Base-by-base conservation (phyloP, 1,140 invertebrate genomes). In the Nephila pilipes region DNA sequence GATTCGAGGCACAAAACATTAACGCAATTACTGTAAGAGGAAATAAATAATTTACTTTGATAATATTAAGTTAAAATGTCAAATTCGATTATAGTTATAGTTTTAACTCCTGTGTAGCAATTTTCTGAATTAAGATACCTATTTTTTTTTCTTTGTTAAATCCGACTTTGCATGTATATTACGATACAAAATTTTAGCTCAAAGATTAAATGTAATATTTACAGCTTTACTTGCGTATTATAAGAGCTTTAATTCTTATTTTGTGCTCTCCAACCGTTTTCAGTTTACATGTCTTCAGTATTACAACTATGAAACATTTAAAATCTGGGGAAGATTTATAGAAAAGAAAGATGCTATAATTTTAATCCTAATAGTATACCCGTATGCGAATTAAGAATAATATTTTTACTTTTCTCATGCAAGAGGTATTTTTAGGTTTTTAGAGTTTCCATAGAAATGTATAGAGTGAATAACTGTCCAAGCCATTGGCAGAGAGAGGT, bases 361-460 rank as follows among this genome's bases (percentile, higher is more conserved):
- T 75, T 32, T 32, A 60, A 29, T 60, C 32, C 90, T 92, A 60
- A 85, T 38, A 69, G 63, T 92, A n/a, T n/a, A 92, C 90, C 90
- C 90, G 90, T 92, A 85, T 92, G 81, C 32, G 60, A 92, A 79
- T 90, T 57, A 65, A 60, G 79, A 80, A 80, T 32, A 90, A 58
- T 12, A 90, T 57, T 90, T 87, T 80, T 18, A 63, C 32, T 69
- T 85, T 92, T 69, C 36, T 55, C 32, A 69, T 81, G 81, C 32
- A 55, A 85, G 90, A 92, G 90, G 90, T 92, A 92, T 69, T 85
- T 85, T 85, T 55, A 85, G 90, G 90, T 92, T 69, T n/a, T 89
- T 69, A 36, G 83, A 90, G 54, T 80, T 79, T 75, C 32, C 29
- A 92, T 75, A 92, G 54, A 92, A 92, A 63, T 92, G 80, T 92